phyloP scores from a whole-genome alignment of 2,797 vertebrate species.

The Sebastes minor region DNA sequence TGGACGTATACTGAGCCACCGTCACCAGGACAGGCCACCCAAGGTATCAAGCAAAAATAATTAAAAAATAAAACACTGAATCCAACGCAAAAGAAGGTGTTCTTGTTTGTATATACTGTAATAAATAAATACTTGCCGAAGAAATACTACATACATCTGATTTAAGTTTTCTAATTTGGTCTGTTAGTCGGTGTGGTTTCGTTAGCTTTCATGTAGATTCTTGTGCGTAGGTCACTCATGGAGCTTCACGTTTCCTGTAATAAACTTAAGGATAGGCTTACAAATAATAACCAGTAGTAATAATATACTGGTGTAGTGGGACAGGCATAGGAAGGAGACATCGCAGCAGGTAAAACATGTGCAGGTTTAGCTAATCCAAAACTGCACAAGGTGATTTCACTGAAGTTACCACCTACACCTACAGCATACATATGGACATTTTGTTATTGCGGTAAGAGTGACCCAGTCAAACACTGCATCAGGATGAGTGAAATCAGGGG shows the following conservation, averaged over 20 bases:
- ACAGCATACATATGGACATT: background rate
- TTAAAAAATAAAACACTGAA: conserved; percentile 10
- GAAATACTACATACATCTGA: conserved; percentile 25
- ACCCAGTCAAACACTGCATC: background rate
- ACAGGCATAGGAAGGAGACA: background rate
- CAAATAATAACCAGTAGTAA: conserved; percentile 1
- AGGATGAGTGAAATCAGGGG: background rate
- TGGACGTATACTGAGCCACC: conserved; percentile 27
- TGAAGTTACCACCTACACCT: background rate
- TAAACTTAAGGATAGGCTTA: conserved; percentile 1
- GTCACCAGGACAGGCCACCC: conserved; percentile 34
- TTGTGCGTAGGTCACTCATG: conserved; percentile 1
- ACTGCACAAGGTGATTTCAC: background rate
- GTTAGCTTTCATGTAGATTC: conserved; percentile 4
- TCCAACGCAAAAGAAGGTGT: background rate
- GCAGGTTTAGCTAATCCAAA: background rate
- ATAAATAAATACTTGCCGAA: conserved; percentile 44
- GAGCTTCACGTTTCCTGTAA: background rate
- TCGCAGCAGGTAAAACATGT: background rate
- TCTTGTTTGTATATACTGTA: conserved; percentile 17
- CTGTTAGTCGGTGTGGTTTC: conserved; percentile 13
- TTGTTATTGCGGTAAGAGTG: background rate
- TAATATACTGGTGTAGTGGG: background rate
- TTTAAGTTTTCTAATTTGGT: conserved; percentile 27
- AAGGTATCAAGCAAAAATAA: background rate